phyloP scores from a whole-genome alignment of 2,888 invertebrate genomes.

The Chironomus riparius region DNA sequence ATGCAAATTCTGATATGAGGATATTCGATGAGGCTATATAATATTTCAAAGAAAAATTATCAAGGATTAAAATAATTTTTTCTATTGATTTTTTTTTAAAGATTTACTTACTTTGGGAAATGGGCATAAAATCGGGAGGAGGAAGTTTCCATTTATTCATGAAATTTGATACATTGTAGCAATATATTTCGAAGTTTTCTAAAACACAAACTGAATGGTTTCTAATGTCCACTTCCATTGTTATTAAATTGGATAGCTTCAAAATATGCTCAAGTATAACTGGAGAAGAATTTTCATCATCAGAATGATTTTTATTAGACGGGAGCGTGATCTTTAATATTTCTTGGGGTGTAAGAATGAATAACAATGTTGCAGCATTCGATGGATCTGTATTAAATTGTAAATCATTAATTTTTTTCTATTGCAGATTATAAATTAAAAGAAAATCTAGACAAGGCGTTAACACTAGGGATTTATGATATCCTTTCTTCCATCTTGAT shows the following conservation, averaged over 20 bases:
- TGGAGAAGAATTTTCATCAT: slow-evolving; percentile 52
- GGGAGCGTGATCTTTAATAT: slow-evolving; percentile 5
- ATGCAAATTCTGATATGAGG: slow-evolving; percentile 57
- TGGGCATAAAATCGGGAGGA: neutral
- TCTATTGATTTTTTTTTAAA: neutral
- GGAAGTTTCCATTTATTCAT: slow-evolving; percentile 14
- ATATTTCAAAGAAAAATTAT: neutral
- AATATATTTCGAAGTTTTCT: slow-evolving; percentile 18
- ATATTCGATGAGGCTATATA: neutral
- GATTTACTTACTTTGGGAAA: neutral
- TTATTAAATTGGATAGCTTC: neutral
- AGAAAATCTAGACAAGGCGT: too few species aligned
- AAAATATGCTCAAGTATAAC: slow-evolving; percentile 54
- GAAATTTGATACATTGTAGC: slow-evolving; percentile 24
- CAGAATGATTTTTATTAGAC: slow-evolving; percentile 34
- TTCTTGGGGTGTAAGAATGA: slow-evolving; percentile 7
- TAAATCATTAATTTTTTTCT: neutral
- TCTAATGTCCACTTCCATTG: slow-evolving; percentile 6
- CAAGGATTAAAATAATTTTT: neutral
- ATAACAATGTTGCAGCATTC: neutral
- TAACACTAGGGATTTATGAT: too few species aligned
- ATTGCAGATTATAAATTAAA: neutral
- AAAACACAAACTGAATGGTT: slow-evolving; percentile 16
- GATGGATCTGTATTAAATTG: neutral
- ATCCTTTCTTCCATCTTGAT: too few species aligned